phyloP scores from a whole-genome alignment of 2,797 vertebrate genomes.

The Luscinia luscinia region DNA sequence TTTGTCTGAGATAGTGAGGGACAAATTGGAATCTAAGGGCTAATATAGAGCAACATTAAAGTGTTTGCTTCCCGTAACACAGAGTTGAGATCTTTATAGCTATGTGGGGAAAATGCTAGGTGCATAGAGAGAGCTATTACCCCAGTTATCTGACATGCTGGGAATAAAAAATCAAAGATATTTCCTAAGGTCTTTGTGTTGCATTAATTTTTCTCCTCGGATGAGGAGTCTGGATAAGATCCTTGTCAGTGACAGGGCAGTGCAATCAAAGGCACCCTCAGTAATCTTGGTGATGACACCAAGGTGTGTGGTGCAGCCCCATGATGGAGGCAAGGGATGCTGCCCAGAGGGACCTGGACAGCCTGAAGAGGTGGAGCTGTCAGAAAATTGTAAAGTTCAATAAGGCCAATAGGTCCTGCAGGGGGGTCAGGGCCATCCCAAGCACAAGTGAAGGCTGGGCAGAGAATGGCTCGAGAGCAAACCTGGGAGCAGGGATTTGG shows the following conservation, averaged over 20 bases:
- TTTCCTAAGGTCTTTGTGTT: background rate
- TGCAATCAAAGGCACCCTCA: background rate
- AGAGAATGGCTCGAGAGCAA: background rate
- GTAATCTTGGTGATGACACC: background rate
- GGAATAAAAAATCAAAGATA: background rate
- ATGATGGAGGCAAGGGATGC: background rate
- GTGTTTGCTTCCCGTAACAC: background rate
- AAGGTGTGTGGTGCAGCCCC: background rate
- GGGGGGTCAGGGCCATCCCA: no score
- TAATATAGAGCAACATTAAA: constrained; percentile 10
- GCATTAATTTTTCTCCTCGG: background rate
- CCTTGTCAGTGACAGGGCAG: background rate
- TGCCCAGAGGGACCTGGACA: background rate
- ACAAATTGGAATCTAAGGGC: constrained; percentile 12
- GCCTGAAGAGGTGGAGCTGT: background rate
- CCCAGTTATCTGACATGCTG: background rate
- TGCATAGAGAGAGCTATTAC: background rate
- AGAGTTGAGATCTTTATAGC: background rate
- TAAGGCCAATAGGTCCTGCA: background rate
- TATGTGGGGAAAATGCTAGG: background rate
- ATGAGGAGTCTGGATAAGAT: background rate
- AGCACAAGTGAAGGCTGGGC: background rate
- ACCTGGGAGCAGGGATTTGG: no score
- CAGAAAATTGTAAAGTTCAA: background rate
- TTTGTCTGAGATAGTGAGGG: constrained; percentile 16